Percentiles rank a stretch among this genome's conserved stretches.
Evolutionary conservation across 2,113 vertebrate genomes (phyloP).

Genomic region (Phyllostomus hastatus): DNA sequence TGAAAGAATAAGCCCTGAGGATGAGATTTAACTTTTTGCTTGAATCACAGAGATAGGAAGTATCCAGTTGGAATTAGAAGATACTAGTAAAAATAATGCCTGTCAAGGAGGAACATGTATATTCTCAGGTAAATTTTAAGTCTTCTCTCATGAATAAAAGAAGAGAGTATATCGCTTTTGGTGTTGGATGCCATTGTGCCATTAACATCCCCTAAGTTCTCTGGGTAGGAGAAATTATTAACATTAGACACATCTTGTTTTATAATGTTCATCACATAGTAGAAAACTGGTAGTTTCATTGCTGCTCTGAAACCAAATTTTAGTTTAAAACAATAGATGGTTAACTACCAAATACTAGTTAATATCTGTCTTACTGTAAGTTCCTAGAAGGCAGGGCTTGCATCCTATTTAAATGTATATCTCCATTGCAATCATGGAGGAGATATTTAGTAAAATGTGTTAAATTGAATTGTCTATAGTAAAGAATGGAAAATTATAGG

Average conservation of each 20-base stretch:
- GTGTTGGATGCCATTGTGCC: neutral
- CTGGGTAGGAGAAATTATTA: neutral
- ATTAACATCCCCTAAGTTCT: neutral
- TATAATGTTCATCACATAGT: neutral
- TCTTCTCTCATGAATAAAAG: slow-evolving; percentile 49
- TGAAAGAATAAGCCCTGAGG: slow-evolving; percentile 41
- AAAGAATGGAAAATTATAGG: slow-evolving; percentile 25
- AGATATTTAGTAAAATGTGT: neutral
- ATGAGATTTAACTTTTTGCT: slow-evolving; percentile 49
- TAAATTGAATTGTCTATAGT: neutral
- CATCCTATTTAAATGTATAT: neutral
- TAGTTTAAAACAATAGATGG: neutral
- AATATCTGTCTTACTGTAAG: neutral
- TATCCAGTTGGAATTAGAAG: slow-evolving; percentile 15
- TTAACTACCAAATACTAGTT: slow-evolving; percentile 6
- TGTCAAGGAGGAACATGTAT: neutral
- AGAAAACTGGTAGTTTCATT: neutral
- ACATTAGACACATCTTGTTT: neutral
- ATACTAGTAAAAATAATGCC: slow-evolving; percentile 25
- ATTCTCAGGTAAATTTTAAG: slow-evolving; percentile 34
- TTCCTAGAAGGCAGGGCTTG: neutral
- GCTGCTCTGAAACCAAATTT: neutral
- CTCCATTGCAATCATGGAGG: neutral
- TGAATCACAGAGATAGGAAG: slow-evolving; percentile 40
- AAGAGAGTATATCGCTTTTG: neutral